phyloP scores from a whole-genome alignment of 92 coral and sea anemone species.

The Actinostola sp. region DNA sequence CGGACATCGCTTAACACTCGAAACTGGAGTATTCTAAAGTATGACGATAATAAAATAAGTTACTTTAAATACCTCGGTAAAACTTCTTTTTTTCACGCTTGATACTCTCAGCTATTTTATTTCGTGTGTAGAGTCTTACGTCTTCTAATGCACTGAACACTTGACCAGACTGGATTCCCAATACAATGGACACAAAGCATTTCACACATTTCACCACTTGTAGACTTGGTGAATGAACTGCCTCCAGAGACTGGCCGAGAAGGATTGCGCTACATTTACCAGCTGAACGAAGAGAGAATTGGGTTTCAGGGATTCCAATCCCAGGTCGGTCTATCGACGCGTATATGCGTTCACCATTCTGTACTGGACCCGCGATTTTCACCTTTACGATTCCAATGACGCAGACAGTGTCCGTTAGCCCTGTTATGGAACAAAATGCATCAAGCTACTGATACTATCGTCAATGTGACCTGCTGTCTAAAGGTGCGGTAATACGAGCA shows the following conservation, averaged over 20 bases:
- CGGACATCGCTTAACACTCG: too few species aligned
- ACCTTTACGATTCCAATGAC: constrained; percentile 92
- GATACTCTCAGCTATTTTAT: constrained; percentile 49
- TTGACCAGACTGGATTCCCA: constrained; percentile 85
- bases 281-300: constrained; percentile 67
- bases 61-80: constrained; percentile 64
- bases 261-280: constrained; percentile 66
- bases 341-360: constrained; percentile 92
- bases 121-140: constrained; percentile 65
- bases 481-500: too few species aligned
- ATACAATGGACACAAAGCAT: constrained; percentile 91
- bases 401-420: constrained; percentile 83
- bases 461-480: too few species aligned
- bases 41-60: too few species aligned
- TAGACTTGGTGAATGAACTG: constrained; percentile 35
- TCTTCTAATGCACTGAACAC: constrained; percentile 66
- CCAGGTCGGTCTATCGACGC: constrained; percentile 86
- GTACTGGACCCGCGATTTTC: constrained; percentile 86
- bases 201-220: constrained; percentile 67
- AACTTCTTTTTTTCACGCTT: constrained; percentile 40
- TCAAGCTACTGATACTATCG: not conserved
- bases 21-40: too few species aligned
- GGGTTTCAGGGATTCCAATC: constrained; percentile 91
- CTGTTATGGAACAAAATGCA: constrained; percentile 38
- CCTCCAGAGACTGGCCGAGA: constrained; percentile 91